A percentile compares a stretch with the other conserved stretches of the same genome.
Evolutionary conservation across 2,113 vertebrate species (phyloP).

Genomic region (Sinocyclocheilus grahami): DNA sequence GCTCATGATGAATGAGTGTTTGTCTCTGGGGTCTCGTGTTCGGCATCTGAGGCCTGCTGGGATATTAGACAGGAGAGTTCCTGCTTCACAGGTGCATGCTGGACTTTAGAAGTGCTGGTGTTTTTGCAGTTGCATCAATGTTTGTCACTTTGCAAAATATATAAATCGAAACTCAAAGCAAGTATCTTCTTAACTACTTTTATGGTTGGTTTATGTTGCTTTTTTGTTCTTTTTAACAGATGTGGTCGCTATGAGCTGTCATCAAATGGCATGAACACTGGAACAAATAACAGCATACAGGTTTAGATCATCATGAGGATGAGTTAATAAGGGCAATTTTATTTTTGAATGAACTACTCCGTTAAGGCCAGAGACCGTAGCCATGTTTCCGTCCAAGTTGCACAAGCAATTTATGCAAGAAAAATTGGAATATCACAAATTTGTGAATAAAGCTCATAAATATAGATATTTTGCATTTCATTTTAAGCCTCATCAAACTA

Average conservation of each 20-base stretch:
- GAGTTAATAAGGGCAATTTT: neutral
- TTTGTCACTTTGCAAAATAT: neutral
- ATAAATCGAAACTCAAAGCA: neutral
- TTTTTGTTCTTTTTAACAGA: neutral
- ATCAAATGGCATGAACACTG: neutral
- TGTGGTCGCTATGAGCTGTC: neutral
- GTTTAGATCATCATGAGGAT: neutral
- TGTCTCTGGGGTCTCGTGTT: slow-evolving; percentile 53
- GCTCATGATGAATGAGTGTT: slow-evolving; percentile 59
- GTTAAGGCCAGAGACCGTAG: neutral
- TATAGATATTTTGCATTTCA: neutral
- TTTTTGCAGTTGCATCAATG: slow-evolving; percentile 24
- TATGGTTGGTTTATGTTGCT: neutral
- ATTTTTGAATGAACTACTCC: neutral
- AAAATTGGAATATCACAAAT: neutral
- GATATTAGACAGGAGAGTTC: slow-evolving; percentile 53
- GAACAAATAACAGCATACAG: neutral
- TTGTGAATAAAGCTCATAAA: neutral
- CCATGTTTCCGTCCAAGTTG: neutral
- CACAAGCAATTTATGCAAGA: neutral
- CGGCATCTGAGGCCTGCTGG: slow-evolving; percentile 48
- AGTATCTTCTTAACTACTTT: neutral
- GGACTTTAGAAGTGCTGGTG: neutral
- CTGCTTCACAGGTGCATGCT: slow-evolving; percentile 59
- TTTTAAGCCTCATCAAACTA: neutral